Percentiles rank a stretch among this genome's conserved stretches.
Evolutionary conservation across 2,113 vertebrate species (phyloP).

Genomic region (Prunella himalayana): DNA sequence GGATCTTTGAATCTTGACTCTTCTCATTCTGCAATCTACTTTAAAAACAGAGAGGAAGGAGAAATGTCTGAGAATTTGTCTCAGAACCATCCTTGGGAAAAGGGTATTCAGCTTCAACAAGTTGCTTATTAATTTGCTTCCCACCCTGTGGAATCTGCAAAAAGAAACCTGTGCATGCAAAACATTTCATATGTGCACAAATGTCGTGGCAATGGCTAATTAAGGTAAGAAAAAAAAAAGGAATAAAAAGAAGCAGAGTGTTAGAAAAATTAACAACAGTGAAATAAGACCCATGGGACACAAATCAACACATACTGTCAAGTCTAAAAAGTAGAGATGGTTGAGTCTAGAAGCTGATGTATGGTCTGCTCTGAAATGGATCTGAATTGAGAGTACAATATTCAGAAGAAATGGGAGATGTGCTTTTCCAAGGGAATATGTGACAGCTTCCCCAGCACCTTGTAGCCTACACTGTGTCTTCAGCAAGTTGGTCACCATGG

Average conservation of each 20-base stretch:
- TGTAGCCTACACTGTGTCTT: neutral
- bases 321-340: neutral
- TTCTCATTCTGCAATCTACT: neutral
- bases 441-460: neutral
- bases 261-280: neutral
- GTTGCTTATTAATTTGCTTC: neutral
- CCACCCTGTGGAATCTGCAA: neutral
- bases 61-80: neutral
- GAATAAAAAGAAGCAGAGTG: neutral
- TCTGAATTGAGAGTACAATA: neutral
- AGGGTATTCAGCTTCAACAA: neutral
- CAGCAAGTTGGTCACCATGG: slow-evolving; percentile 15
- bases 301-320: neutral
- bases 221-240: neutral
- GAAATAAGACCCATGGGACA: neutral
- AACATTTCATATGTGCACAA: neutral
- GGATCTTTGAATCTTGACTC: neutral
- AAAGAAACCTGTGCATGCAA: neutral
- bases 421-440: neutral
- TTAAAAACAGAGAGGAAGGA: neutral
- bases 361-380: neutral
- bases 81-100: neutral
- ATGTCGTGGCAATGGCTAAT: neutral
- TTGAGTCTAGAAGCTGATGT: neutral
- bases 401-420: neutral